phyloP scores from a whole-genome alignment of 2,888 invertebrate species.

The Cenopis cana region DNA sequence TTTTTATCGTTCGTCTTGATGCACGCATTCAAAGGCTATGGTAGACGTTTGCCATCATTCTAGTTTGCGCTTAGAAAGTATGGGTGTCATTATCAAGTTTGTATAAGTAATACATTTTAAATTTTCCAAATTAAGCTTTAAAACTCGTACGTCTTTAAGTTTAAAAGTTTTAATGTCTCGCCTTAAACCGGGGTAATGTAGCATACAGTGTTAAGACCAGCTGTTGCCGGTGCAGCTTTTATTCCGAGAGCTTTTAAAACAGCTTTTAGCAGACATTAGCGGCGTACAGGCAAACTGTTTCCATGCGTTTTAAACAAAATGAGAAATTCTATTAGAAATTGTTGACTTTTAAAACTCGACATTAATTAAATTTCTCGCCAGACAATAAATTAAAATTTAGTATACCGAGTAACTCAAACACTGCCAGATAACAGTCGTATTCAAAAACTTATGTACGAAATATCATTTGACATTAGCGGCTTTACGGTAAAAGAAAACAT shows the following conservation, averaged over 20 bases:
- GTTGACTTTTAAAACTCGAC: no score
- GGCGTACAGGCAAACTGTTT: constrained; percentile 1
- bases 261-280: constrained; percentile 42
- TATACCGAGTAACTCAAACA: no score
- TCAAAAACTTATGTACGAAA: no score
- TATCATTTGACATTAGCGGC: no score
- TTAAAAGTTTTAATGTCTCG: constrained; percentile 32
- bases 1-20: not conserved
- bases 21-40: no score
- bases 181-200: constrained; percentile 15
- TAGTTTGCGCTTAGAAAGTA: no score
- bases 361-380: no score
- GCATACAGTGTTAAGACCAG: constrained; percentile 32
- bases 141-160: not conserved
- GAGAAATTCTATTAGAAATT: not conserved
- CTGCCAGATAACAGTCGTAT: no score
- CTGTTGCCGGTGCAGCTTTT: constrained; percentile 28
- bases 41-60: no score
- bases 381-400: no score
- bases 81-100: not conserved
- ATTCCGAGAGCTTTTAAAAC: constrained; percentile 39
- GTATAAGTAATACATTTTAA: no score
- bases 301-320: not conserved
- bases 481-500: no score
- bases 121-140: not conserved